Evolutionary conservation across 2,888 invertebrate species (phyloP).

Genomic region (Capitulum mitella): DNA sequence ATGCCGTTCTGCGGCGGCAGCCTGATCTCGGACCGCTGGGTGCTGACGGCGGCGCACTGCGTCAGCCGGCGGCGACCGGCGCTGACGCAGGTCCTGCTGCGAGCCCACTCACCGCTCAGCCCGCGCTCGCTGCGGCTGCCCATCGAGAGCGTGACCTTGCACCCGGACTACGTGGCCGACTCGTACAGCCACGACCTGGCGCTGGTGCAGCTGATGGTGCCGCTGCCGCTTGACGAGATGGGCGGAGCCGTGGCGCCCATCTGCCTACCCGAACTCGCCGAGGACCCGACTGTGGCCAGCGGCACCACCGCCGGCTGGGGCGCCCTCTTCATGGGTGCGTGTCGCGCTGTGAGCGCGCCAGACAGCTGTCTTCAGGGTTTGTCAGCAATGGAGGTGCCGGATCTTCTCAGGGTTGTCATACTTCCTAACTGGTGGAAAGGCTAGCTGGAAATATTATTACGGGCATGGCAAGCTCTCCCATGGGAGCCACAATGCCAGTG

Average conservation of each 20-base stretch:
- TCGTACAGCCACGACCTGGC: conserved; percentile 14
- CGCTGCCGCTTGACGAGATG: neutral
- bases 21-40: neutral
- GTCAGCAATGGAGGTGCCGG: no score
- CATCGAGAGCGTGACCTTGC: neutral
- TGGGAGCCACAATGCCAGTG: no score
- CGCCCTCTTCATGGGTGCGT: neutral
- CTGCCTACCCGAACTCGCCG: neutral
- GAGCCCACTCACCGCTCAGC: neutral
- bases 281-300: neutral
- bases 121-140: neutral
- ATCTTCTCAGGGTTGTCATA: no score
- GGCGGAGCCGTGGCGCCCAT: conserved; percentile 2
- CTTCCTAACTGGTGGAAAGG: no score
- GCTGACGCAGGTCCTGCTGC: neutral
- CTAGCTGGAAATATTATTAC: no score
- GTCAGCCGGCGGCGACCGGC: neutral
- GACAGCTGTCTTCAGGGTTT: no score
- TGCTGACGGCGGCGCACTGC: conserved; percentile 2
- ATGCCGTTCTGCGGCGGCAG: conserved; percentile 10
- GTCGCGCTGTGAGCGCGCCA: no score
- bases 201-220: neutral
- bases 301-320: neutral
- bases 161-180: neutral
- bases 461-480: no score